These are phyloP conservation scores for Cuniculus paca DNA, from an alignment of 2,797 vertebrate genomes.

Conservation along the genomic window DNA sequence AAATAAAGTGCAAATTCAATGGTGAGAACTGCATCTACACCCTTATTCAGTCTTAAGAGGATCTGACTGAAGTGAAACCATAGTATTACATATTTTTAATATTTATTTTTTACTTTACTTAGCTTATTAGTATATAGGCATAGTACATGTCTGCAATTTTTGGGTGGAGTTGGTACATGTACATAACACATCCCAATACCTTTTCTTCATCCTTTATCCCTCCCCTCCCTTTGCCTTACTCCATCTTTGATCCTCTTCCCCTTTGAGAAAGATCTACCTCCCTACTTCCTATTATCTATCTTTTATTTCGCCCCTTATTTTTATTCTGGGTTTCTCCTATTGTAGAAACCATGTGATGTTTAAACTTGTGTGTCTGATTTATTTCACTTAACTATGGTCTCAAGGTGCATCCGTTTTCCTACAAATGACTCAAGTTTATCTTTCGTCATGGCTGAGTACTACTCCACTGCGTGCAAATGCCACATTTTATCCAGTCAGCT, in stretches of 20 bases:
- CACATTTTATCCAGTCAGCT: not conserved
- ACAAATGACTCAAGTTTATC: not conserved
- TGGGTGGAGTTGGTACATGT: not conserved
- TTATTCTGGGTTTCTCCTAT: not conserved
- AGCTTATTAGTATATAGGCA: not conserved
- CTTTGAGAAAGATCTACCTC: not conserved
- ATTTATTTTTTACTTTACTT: not conserved
- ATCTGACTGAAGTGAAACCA: not conserved
- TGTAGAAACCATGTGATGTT: not conserved
- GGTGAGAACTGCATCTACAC: not conserved
- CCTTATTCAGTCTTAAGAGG: not conserved
- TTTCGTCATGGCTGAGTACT: not conserved
- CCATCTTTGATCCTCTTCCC: not conserved
- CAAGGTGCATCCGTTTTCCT: not conserved
- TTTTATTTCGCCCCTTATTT: not conserved
- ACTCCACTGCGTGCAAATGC: not conserved
- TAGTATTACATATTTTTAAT: not conserved
- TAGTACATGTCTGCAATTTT: not conserved
- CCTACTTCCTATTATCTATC: not conserved
- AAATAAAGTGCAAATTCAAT: conserved; percentile 48
- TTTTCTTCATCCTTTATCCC: not conserved
- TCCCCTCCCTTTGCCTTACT: not conserved
- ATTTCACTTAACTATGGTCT: not conserved
- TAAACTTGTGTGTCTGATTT: not conserved
- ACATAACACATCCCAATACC: not conserved